These are phyloP conservation scores for Kuschelorhynchus macadamiae DNA, from an alignment of 2,888 invertebrate genomes.

Conservation along the genomic window DNA sequence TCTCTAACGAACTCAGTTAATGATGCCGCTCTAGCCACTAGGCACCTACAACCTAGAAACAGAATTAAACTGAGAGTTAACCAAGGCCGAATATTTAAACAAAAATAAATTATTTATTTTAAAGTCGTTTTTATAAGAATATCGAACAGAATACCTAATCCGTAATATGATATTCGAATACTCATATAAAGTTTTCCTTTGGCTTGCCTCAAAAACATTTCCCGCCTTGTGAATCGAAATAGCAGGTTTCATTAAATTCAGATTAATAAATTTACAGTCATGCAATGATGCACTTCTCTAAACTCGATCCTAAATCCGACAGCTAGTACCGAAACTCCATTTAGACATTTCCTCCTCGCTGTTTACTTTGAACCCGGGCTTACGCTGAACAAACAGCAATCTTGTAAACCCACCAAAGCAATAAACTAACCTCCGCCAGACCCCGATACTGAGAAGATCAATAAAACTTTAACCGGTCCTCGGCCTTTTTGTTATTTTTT, in stretches of 20 bases:
- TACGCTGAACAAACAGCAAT: slow-evolving; percentile 50
- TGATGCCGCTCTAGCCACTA: no score
- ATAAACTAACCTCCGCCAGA: slow-evolving; percentile 45
- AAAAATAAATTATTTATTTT: neutral
- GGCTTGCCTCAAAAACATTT: no score
- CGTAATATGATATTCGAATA: no score
- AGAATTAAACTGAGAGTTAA: no score
- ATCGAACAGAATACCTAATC: no score
- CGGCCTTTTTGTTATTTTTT: slow-evolving; percentile 44
- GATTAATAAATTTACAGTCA: slow-evolving; percentile 41
- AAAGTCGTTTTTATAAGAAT: no score
- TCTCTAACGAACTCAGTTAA: no score
- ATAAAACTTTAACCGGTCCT: slow-evolving; percentile 47
- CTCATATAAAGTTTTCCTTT: no score
- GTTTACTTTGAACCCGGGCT: slow-evolving; percentile 43
- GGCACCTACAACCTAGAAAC: no score
- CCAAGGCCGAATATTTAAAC: neutral
- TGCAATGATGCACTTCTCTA: slow-evolving; percentile 20
- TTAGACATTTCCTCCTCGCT: slow-evolving; percentile 38
- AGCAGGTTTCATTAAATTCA: slow-evolving; percentile 40
- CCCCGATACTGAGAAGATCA: slow-evolving; percentile 48
- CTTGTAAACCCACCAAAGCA: slow-evolving; percentile 50
- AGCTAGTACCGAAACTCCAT: slow-evolving; percentile 35
- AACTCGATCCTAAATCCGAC: slow-evolving; percentile 36
- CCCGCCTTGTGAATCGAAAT: slow-evolving; percentile 16